Percentiles rank a stretch among this genome's conserved stretches.
These are phyloP conservation scores for Tachina grossa DNA, from an alignment of 2,888 invertebrate genomes.

Conservation along the genomic window DNA sequence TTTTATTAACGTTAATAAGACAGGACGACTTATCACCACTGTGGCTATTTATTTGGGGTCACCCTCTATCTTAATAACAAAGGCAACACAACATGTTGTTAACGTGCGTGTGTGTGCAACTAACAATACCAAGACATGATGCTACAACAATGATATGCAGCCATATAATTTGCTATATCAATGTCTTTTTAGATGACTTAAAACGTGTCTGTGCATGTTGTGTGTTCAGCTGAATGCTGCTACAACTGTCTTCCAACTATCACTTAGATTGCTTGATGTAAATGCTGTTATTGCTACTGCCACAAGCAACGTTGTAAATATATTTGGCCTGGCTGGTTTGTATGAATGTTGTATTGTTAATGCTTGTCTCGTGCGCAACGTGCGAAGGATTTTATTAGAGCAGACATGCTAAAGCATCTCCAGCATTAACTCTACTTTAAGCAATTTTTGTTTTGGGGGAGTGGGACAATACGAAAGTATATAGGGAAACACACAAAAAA, in stretches of 20 bases:
- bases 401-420: conserved; percentile 68
- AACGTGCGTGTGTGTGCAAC: too few species aligned
- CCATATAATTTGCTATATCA: conserved; percentile 70
- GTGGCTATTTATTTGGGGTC: conserved; percentile 72
- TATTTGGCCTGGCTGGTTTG: conserved; percentile 27
- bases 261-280: conserved; percentile 32
- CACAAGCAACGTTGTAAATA: not conserved
- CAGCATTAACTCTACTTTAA: conserved; percentile 61
- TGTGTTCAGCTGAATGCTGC: conserved; percentile 30
- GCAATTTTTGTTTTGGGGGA: conserved; percentile 12
- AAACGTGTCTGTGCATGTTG: conserved; percentile 56
- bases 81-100: conserved; percentile 27
- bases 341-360: conserved; percentile 49
- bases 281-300: conserved; percentile 29
- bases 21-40: conserved; percentile 73
- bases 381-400: conserved; percentile 71
- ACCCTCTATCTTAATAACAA: conserved; percentile 57
- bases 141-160: conserved; percentile 63
- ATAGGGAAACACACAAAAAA: conserved; percentile 1
- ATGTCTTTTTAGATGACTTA: conserved; percentile 68
- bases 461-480: not conserved
- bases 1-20: conserved; percentile 74
- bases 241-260: conserved; percentile 35
- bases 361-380: conserved; percentile 72
- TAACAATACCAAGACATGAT: conserved; percentile 44